phyloP scores from a whole-genome alignment of 2,797 vertebrate genomes.

The Antrozous pallidus region DNA sequence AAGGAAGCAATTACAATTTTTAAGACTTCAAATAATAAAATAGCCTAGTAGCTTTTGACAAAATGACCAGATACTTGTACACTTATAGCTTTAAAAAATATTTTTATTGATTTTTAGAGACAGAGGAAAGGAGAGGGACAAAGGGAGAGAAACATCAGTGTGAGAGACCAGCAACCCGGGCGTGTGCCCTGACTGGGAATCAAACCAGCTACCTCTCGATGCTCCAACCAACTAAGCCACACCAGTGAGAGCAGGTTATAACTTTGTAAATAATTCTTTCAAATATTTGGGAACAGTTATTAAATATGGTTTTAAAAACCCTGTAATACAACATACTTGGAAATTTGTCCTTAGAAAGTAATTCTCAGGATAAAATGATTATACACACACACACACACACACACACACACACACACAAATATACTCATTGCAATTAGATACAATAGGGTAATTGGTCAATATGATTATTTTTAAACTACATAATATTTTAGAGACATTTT shows the following conservation, averaged over 20 bases:
- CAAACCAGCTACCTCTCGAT: too few relatives aligned
- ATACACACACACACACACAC: too few relatives aligned
- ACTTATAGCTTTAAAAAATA: neutral
- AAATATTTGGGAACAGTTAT: constrained; percentile 31
- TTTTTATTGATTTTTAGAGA: too few relatives aligned
- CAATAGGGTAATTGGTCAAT: neutral
- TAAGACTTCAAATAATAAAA: constrained; percentile 32
- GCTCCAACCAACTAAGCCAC: too few relatives aligned
- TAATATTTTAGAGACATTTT: neutral
- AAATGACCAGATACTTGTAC: neutral
- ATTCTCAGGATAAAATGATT: constrained; percentile 10
- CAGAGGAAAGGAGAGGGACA: too few relatives aligned
- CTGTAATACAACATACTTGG: neutral
- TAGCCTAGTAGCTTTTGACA: neutral
- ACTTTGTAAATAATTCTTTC: constrained; percentile 17
- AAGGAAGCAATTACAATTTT: constrained; percentile 10
- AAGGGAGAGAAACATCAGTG: too few relatives aligned
- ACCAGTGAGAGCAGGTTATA: neutral
- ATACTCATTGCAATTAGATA: neutral
- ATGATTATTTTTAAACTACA: constrained; percentile 2
- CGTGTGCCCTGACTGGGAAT: too few relatives aligned
- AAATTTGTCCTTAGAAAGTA: constrained; percentile 44
- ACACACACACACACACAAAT: too few relatives aligned
- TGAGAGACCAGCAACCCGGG: too few relatives aligned
- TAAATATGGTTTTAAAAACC: constrained; percentile 8